Evolutionary conservation across 2,888 invertebrate genomes (phyloP), one percentile per base, ranked within the genome.

Genomic region (Eumerus sabulonum): DNA sequence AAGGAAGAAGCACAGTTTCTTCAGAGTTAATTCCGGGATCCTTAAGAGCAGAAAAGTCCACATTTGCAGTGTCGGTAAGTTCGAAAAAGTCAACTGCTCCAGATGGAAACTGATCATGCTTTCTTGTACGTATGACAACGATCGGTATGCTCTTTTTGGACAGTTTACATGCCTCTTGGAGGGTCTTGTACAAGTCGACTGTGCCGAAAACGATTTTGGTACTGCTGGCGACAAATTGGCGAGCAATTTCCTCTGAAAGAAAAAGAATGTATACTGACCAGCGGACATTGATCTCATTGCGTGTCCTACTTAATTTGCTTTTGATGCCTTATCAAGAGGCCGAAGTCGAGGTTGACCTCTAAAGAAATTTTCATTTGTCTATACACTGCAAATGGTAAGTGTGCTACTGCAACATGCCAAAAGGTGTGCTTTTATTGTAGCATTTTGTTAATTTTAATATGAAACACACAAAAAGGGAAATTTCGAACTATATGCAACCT

Each of bases 1-100:
- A 96, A 0, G 95, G 96, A 84, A 96, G 89, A 36, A 94, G 87
- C 0, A 92, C 92, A 2, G 93, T 86, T 82, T 94, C 94, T 12
- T 93, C 90, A 1, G 90, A 85, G 53, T 85, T 87, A 56, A 87
- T 87, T 14, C 89, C 88, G 72, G 90, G 86, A 71, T 88, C 88
- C 71, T 90, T 90, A 47, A 92, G 83, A 35, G 90, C 83, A 47
- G 87, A 85, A 70, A 90, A 90, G 83, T 93, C 92, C 1, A 91
- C 87, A 63, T 85, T 84, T 45, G 85, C 85, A 13, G 86, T 88
- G 84, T 92, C 91, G 1, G 90, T 90, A 16, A 93, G 83, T 86
- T 93, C 93, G 59, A 90, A 88, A 85, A 92, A 94, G 82, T 92
- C 91, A 71, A 93, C 90, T 0, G 91, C 89, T 16, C 91, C 91